Percentiles rank a stretch among this genome's conserved stretches.
These are phyloP conservation scores for Drosophila varians DNA, from an alignment of 1,140 invertebrate species.

Conservation along the genomic window DNA sequence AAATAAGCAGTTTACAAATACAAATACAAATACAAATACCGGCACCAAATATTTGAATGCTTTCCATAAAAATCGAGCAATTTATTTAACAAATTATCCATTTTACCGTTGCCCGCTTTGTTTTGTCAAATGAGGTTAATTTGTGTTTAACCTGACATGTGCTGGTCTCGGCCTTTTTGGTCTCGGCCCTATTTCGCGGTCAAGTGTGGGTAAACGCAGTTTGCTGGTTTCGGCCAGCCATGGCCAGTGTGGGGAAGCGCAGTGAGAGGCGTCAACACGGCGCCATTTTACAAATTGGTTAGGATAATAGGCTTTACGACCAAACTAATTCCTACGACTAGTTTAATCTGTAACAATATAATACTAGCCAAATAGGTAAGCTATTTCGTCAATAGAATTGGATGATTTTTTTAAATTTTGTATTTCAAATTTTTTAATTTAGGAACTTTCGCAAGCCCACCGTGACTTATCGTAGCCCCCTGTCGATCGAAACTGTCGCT, in stretches of 20 bases:
- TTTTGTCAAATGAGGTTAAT: constrained; percentile 83
- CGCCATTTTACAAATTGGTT: constrained; percentile 17
- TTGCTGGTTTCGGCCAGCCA: constrained; percentile 12
- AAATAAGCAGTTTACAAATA: constrained; percentile 60
- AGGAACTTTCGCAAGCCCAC: not conserved
- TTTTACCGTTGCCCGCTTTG: constrained; percentile 76
- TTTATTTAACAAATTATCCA: constrained; percentile 84
- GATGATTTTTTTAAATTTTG: not conserved
- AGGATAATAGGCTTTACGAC: not conserved
- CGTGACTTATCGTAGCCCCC: not conserved
- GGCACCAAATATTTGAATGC: constrained; percentile 46
- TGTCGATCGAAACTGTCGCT: constrained; percentile 15
- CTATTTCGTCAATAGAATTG: not conserved
- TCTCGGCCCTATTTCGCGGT: constrained; percentile 11
- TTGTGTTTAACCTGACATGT: constrained; percentile 73
- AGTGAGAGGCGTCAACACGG: constrained; percentile 34
- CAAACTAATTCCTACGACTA: not conserved
- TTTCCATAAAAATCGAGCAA: constrained; percentile 70
- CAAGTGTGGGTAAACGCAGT: constrained; percentile 50
- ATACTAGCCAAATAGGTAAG: too few relatives aligned
- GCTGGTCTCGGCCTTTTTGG: constrained; percentile 6
- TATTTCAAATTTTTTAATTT: not conserved
- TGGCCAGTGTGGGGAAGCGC: constrained; percentile 28
- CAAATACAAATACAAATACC: constrained; percentile 33
- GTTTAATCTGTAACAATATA: constrained; percentile 2